These are phyloP conservation scores for Sphyrna mokarran DNA, from an alignment of 2,113 vertebrate genomes.

Conservation along the genomic window DNA sequence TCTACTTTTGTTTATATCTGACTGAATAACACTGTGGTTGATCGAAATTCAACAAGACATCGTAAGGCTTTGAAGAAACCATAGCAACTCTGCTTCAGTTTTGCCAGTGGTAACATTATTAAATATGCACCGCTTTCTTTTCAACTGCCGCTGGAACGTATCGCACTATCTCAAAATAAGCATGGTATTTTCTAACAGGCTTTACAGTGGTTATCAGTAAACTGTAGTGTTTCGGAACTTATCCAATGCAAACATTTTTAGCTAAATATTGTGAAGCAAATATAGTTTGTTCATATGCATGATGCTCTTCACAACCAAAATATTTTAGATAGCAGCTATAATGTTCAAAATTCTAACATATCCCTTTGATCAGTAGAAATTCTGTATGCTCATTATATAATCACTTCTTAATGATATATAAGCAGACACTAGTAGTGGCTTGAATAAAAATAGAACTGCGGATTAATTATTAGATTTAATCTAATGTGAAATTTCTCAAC, in stretches of 20 bases:
- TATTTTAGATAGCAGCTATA: not conserved
- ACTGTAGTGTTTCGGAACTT: not conserved
- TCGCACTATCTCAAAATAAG: not conserved
- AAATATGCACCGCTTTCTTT: not conserved
- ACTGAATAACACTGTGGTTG: not conserved
- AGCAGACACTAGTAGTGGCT: not conserved
- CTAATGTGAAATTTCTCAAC: not conserved
- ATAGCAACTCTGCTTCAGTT: slow-evolving; percentile 9
- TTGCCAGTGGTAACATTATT: not conserved
- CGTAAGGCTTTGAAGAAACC: not conserved
- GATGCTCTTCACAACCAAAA: not conserved
- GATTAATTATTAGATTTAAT: not conserved
- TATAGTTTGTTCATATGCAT: not conserved
- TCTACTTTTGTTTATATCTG: not conserved
- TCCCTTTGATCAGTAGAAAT: not conserved
- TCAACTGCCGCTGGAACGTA: not conserved
- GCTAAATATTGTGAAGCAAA: not conserved
- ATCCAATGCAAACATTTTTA: not conserved
- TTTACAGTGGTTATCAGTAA: not conserved
- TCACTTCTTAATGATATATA: not conserved
- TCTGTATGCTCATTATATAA: not conserved
- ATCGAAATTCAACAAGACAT: not conserved
- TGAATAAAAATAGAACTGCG: not conserved
- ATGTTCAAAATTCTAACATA: not conserved
- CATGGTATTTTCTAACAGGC: not conserved